Evolutionary conservation across 2,888 invertebrate species (phyloP), one percentile per base, ranked within the genome.

Genomic region (Seladonia tumulorum): DNA sequence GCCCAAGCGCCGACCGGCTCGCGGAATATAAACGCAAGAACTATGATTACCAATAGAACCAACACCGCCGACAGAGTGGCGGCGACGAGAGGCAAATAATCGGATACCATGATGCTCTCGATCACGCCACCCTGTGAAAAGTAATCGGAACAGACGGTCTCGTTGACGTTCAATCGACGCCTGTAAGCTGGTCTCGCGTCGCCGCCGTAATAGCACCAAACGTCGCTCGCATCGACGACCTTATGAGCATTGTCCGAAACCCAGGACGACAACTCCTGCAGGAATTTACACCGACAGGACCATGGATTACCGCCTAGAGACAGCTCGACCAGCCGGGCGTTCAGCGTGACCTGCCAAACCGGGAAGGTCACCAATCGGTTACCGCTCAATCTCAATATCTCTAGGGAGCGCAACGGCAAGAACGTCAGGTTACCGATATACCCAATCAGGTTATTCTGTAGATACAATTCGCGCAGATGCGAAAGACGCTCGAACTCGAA

Each of bases 271-370:
- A 98, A 96, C 93, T 97, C 97, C 95, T 98, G 97, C 92, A 98
- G 96, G 95, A 98, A 98, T 94, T 98, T 97, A 95, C 99, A 99
- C 91, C 98, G 97, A 94, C 99, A 99, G 68, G 98, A 97, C 98
- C 98, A 99, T 86, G 97, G 96, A 95, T 99, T 99, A 91, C 97
- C 97, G 22, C 98, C 97, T 81, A 98, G 96, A 16, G 97, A 97
- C 89, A 98, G 95, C 85, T 98, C 97, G 91, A 96, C 97, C 89
- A 98, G 95, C 89, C 97, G 96, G 29, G 96, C 95, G 94, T 97
- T 97, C 47, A 96, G 92, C 18, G 95, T 94, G 25, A 96, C 96
- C 93, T 97, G 97, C 97, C 98, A 98, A 81, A 98, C 97, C 72
- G 98, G 97, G 95, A 98, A 97, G 80, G 97, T 97, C 14, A 97